phyloP scores from a whole-genome alignment of 2,113 vertebrate genomes.

The Oncorhynchus keta region DNA sequence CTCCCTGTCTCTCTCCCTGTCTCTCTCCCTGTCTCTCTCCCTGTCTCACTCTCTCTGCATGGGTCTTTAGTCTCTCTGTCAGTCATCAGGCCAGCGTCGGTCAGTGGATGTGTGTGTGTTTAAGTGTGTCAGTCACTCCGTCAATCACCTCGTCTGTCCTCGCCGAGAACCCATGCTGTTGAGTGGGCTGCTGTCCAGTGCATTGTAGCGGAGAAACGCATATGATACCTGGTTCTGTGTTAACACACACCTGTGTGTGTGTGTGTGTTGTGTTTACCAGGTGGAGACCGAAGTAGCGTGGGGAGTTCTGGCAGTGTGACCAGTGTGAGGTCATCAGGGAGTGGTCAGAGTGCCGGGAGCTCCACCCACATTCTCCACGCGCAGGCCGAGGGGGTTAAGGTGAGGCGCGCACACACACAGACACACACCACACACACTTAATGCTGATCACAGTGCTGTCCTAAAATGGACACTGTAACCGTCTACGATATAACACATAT shows the following conservation, averaged over 20 bases:
- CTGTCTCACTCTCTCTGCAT: conserved; percentile 48
- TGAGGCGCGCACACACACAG: conserved; percentile 46
- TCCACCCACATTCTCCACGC: conserved; percentile 83
- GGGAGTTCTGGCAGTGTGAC: conserved; percentile 86
- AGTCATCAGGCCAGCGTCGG: not conserved
- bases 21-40: too few species aligned
- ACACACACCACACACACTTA: not conserved
- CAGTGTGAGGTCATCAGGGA: conserved; percentile 87
- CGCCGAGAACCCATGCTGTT: conserved; percentile 33
- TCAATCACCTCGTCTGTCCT: conserved; percentile 23
- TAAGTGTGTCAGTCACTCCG: not conserved
- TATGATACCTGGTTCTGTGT: conserved; percentile 15
- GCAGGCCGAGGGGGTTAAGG: conserved; percentile 92
- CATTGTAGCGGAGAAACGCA: conserved; percentile 63
- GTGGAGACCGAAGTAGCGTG: conserved; percentile 89
- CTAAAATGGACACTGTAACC: too few species aligned
- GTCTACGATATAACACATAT: too few species aligned
- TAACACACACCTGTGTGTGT: not conserved
- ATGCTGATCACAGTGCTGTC: too few species aligned
- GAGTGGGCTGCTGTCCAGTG: conserved; percentile 64
- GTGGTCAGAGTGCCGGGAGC: conserved; percentile 84
- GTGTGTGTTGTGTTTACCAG: conserved; percentile 64
- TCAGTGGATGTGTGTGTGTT: conserved; percentile 8
- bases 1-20: too few species aligned
- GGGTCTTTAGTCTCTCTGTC: conserved; percentile 50